Evolutionary conservation across 92 coral and sea anemone genomes (phyloP).

Genomic region (Epizoanthus fatuus): DNA sequence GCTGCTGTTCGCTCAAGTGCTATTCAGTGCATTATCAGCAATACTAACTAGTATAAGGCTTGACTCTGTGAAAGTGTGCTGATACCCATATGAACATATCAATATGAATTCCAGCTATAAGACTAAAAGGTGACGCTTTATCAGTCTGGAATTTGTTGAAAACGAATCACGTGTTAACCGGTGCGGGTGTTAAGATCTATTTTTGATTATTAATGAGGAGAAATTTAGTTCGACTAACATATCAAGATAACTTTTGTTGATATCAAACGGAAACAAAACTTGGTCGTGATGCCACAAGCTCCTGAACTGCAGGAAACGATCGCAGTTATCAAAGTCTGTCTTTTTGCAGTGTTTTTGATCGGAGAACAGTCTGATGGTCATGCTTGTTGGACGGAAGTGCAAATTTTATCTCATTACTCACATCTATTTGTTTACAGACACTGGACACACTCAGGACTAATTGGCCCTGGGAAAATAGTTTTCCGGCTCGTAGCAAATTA

Average conservation of each 20-base stretch:
- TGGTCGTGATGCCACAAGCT: neutral
- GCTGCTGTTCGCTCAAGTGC: no score
- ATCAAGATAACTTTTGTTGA: neutral
- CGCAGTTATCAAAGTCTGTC: neutral
- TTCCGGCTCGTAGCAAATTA: constrained; percentile 3
- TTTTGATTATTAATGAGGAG: no score
- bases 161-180: no score
- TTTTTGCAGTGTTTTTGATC: no score
- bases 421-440: constrained; percentile 35
- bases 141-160: no score
- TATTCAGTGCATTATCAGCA: no score
- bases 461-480: constrained; percentile 37
- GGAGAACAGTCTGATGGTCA: neutral
- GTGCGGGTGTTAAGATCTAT: no score
- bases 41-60: no score
- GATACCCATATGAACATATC: no score
- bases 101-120: no score
- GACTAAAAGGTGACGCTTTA: no score
- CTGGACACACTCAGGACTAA: constrained; percentile 27
- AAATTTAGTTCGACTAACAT: neutral
- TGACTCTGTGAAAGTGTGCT: no score
- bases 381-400: constrained; percentile 32
- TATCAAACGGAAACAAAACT: neutral
- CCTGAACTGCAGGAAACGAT: neutral
- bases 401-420: constrained; percentile 15